Evolutionary conservation across 1,140 invertebrate species (phyloP).

Genomic region (Bombus vancouverensis): DNA sequence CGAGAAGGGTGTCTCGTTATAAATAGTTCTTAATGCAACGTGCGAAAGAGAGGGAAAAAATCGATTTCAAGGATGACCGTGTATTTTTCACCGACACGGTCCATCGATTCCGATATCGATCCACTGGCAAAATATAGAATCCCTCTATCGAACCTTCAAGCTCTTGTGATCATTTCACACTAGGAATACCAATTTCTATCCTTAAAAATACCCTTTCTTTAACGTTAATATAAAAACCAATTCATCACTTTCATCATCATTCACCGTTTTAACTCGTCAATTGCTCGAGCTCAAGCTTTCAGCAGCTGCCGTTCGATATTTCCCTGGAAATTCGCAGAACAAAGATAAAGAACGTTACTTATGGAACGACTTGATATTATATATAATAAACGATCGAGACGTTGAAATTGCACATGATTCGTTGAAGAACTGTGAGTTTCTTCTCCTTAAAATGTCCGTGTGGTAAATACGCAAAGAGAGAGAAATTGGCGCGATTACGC

Average conservation of each 20-base stretch:
- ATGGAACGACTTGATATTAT: background rate
- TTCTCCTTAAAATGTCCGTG: background rate
- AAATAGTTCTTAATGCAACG: constrained; percentile 40
- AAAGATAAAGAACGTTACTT: background rate
- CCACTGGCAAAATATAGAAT: background rate
- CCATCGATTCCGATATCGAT: constrained; percentile 9
- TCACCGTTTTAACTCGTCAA: background rate
- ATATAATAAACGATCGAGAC: background rate
- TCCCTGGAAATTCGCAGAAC: background rate
- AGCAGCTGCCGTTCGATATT: background rate
- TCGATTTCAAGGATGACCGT: constrained; percentile 30
- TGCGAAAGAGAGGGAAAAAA: constrained; percentile 4
- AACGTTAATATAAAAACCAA: too few relatives aligned
- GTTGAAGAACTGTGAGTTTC: background rate
- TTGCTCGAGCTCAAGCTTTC: background rate
- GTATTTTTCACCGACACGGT: constrained; percentile 2
- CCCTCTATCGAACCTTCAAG: background rate
- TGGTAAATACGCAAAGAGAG: constrained; percentile 6
- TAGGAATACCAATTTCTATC: background rate
- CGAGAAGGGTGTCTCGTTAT: constrained; percentile 34
- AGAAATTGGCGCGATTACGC: constrained; percentile 16
- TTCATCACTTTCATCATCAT: background rate
- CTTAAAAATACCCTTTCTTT: background rate
- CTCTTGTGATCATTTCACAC: background rate
- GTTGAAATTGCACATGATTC: background rate